Conservation (phyloP, 2,888 invertebrate species). For the Lamellibrachia columna region DNA sequence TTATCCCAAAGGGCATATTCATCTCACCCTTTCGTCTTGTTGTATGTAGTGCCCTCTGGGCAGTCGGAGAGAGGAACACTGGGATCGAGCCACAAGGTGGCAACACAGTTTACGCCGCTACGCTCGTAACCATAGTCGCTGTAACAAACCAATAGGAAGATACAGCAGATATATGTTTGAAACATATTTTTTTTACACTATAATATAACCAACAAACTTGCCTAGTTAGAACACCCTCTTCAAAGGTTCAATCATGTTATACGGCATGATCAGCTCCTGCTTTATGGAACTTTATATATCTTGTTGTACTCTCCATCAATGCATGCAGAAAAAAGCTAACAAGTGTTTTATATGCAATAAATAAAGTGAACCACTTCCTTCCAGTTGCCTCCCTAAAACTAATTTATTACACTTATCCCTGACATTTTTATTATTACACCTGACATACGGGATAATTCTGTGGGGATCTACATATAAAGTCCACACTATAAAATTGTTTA, state of each 20-base stretch:
- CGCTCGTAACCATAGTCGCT: constrained; percentile 59
- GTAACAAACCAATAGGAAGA: constrained; percentile 32
- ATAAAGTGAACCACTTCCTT: no score
- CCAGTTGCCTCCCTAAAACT: no score
- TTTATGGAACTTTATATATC: no score
- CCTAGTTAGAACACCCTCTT: neutral
- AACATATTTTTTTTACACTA: neutral
- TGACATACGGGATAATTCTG: no score
- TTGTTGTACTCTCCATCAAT: no score
- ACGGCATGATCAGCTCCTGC: neutral
- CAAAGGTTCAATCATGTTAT: neutral
- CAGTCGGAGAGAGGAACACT: constrained; percentile 44
- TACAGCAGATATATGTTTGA: no score
- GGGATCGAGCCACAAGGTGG: constrained; percentile 43
- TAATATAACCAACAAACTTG: neutral
- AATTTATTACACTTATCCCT: no score
- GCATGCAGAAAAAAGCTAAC: no score
- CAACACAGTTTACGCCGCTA: constrained; percentile 38
- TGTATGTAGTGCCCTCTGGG: constrained; percentile 42
- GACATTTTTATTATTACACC: no score
- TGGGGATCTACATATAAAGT: no score
- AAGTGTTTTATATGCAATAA: no score
- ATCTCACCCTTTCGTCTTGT: constrained; percentile 41
- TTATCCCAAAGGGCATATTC: constrained; percentile 29
- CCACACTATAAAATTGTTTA: no score